A percentile compares a stretch with the other conserved stretches of the same genome.
Conservation (phyloP, 2,113 vertebrate species). For the Chaetops frenatus region DNA sequence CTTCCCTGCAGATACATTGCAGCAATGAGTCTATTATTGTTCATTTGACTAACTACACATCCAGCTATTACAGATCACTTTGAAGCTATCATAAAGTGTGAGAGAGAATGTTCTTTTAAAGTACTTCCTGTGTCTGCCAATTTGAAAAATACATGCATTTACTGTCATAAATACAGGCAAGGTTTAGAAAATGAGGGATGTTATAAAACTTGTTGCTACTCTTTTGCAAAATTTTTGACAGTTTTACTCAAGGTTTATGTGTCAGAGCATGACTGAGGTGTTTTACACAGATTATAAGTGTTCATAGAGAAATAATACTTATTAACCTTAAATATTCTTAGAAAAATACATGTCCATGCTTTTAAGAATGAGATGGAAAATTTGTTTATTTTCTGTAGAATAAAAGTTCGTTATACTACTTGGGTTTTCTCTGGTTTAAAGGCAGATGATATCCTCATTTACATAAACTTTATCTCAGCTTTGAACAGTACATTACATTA, state of each 20-base stretch:
- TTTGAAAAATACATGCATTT: conserved; percentile 32
- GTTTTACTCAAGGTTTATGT: background rate
- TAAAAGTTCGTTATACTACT: background rate
- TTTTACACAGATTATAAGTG: background rate
- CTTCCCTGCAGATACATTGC: background rate
- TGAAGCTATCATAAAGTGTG: background rate
- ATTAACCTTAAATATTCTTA: background rate
- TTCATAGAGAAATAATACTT: background rate
- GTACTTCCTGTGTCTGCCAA: background rate
- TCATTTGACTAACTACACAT: conserved; percentile 13
- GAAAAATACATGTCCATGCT: background rate
- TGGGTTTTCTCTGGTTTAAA: background rate
- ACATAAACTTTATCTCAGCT: background rate
- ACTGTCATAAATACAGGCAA: conserved; percentile 8
- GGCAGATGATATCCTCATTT: background rate
- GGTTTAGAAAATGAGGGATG: background rate
- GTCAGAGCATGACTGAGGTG: background rate
- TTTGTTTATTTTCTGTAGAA: background rate
- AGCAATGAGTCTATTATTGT: background rate
- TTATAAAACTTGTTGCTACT: background rate
- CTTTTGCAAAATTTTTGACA: background rate
- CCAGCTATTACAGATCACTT: conserved; percentile 11
- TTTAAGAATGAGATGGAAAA: background rate
- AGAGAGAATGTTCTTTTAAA: background rate
- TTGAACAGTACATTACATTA: background rate